Conservation (phyloP, 2,113 vertebrate genomes). For the Onychostoma macrolepis region DNA sequence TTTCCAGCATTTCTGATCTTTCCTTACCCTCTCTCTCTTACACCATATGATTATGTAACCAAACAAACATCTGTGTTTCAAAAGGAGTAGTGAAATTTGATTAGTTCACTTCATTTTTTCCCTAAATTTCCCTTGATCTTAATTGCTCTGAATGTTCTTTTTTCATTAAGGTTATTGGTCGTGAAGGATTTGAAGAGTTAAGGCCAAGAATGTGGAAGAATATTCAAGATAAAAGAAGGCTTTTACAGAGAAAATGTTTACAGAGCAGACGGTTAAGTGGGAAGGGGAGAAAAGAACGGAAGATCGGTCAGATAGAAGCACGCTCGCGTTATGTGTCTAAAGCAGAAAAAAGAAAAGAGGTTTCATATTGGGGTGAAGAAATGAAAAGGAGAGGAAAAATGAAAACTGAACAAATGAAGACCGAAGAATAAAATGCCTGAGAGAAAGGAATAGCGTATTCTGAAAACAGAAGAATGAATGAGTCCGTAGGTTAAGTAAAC, state of each 20-base stretch:
- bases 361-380: constrained; percentile 93
- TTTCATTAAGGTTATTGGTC: constrained; percentile 99
- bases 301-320: constrained; percentile 96
- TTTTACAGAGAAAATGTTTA: constrained; percentile 90
- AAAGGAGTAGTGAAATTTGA: constrained; percentile 36
- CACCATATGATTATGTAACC: not conserved
- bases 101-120: constrained; percentile 22
- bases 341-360: constrained; percentile 86
- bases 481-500: constrained; percentile 99
- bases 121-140: constrained; percentile 81
- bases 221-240: constrained; percentile 99
- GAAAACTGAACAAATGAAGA: constrained; percentile 93
- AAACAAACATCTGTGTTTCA: constrained; percentile 57
- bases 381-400: constrained; percentile 94
- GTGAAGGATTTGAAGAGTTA: constrained; percentile 99
- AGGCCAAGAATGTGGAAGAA: constrained; percentile 99
- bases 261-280: constrained; percentile 98
- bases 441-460: constrained; percentile 93
- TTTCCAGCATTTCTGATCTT: constrained; percentile 25
- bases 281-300: constrained; percentile 94
- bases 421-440: constrained; percentile 98
- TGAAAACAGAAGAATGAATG: constrained; percentile 99
- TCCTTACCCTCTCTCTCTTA: constrained; percentile 51
- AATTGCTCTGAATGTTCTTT: constrained; percentile 99
- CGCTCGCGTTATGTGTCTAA: constrained; percentile 90